Percentiles rank a stretch among this genome's conserved stretches.
Evolutionary conservation across 2,797 vertebrate species (phyloP).

Genomic region (Helarctos malayanus): DNA sequence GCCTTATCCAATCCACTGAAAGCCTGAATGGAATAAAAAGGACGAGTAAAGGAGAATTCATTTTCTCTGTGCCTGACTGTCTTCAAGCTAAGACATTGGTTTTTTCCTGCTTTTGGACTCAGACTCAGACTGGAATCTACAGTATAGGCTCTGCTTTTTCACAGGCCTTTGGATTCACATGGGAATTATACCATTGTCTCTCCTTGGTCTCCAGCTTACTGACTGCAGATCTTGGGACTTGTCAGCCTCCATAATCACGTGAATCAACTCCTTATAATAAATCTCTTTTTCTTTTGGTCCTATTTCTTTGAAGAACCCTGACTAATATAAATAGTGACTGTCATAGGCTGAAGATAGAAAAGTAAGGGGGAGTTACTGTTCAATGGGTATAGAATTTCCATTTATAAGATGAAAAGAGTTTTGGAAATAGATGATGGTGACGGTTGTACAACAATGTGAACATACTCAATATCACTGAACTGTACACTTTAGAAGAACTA

Average conservation of each 20-base stretch:
- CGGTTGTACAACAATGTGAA: not conserved
- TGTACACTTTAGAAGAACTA: not conserved
- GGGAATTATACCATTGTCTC: not conserved
- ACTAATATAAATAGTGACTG: not conserved
- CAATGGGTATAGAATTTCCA: not conserved
- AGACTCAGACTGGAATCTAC: not conserved
- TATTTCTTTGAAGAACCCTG: not conserved
- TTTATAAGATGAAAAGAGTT: not conserved
- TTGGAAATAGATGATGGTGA: not conserved
- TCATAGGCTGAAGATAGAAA: not conserved
- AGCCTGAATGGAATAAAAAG: not conserved
- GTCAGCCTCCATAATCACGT: not conserved
- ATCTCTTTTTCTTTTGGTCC: not conserved
- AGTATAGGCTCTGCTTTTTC: not conserved
- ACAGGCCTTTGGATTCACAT: not conserved
- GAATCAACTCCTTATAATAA: not conserved
- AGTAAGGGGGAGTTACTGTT: not conserved
- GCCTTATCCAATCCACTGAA: not conserved
- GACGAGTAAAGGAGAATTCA: not conserved
- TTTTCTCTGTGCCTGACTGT: not conserved
- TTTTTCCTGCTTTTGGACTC: not conserved
- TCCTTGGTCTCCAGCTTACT: not conserved
- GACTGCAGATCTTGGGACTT: not conserved
- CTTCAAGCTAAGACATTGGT: not conserved
- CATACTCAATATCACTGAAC: not conserved